A percentile compares a stretch with the other conserved stretches of the same genome.
phyloP scores from a whole-genome alignment of 2,888 invertebrate species.

The Sacculina carcini region DNA sequence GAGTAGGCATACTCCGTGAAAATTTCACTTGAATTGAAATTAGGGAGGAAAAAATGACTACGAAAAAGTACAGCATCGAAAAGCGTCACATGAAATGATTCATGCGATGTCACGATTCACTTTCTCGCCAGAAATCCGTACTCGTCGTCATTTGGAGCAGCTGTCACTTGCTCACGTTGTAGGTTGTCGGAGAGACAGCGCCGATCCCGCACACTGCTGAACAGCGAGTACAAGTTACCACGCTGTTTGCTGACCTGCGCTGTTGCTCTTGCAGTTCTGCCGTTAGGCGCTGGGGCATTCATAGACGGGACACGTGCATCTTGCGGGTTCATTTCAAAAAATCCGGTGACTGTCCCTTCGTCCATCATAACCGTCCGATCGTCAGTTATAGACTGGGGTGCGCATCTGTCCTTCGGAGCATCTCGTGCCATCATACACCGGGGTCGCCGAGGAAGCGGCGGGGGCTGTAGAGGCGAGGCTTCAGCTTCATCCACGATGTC shows the following conservation, averaged over 20 bases:
- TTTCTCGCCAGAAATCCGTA: conserved; percentile 15
- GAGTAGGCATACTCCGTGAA: too few species aligned
- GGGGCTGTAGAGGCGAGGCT: conserved; percentile 6
- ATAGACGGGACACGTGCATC: conserved; percentile 8
- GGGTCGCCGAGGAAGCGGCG: conserved; percentile 7
- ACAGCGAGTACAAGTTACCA: conserved; percentile 17
- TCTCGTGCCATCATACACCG: conserved; percentile 1
- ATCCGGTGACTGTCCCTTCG: too few species aligned
- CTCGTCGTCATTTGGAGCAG: conserved; percentile 12
- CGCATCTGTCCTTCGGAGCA: background rate
- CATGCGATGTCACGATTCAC: too few species aligned
- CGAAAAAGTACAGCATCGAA: too few species aligned
- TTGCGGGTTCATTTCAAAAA: too few species aligned
- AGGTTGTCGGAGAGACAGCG: conserved; percentile 16
- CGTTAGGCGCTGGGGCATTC: conserved; percentile 6
- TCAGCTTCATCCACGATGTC: background rate
- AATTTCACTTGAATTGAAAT: too few species aligned
- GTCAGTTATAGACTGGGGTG: too few species aligned
- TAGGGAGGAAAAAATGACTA: too few species aligned
- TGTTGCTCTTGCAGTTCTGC: conserved; percentile 8
- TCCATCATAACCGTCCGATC: too few species aligned
- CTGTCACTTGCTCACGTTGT: conserved; percentile 15
- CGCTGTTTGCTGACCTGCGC: conserved; percentile 16
- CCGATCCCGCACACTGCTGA: conserved; percentile 15
- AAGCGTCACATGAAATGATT: too few species aligned